These are phyloP conservation scores for Melanotaenia pygmaea DNA, from an alignment of 2,797 vertebrate genomes.

Conservation along the genomic window DNA sequence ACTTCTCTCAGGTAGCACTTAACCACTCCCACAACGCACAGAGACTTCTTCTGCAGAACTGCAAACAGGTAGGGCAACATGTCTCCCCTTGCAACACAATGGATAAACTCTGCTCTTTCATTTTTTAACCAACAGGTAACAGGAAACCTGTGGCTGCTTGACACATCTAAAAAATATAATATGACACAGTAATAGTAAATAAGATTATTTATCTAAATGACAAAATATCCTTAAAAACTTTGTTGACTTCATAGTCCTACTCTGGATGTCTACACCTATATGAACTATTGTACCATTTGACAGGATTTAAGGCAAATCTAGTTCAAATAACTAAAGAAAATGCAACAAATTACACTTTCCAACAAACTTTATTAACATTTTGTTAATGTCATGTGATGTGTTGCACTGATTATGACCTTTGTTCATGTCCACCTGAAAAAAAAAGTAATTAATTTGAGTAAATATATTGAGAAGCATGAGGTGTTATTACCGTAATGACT, in stretches of 20 bases:
- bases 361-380: too few relatives aligned
- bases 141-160: not conserved
- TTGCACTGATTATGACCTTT: too few relatives aligned
- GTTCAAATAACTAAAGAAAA: too few relatives aligned
- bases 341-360: too few relatives aligned
- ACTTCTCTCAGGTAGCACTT: conserved; percentile 15
- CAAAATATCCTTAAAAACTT: not conserved
- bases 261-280: not conserved
- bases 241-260: not conserved
- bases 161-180: not conserved
- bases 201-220: not conserved
- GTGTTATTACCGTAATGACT: too few relatives aligned
- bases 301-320: too few relatives aligned
- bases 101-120: not conserved
- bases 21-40: conserved; percentile 49
- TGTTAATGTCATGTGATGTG: too few relatives aligned
- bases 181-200: not conserved
- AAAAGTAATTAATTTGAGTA: too few relatives aligned
- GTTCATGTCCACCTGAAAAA: too few relatives aligned
- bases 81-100: conserved; percentile 35
- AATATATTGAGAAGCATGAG: too few relatives aligned
- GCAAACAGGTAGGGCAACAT: not conserved
- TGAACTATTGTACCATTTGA: not conserved
- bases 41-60: not conserved
- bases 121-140: not conserved